These are phyloP conservation scores for Cerastoderma edule DNA, from an alignment of 2,888 invertebrate species.

Conservation along the genomic window DNA sequence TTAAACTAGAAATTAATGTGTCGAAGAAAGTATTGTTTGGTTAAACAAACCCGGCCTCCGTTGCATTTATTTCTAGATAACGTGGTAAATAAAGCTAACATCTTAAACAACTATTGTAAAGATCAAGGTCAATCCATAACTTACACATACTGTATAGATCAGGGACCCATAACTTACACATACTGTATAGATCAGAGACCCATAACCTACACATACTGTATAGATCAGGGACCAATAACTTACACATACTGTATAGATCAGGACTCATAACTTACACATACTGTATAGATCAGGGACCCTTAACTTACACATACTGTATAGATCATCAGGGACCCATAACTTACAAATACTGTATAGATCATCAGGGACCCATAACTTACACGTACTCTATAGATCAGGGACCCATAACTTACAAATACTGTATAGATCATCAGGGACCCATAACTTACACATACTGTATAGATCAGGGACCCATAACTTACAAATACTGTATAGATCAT, in stretches of 20 bases:
- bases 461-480: conserved; percentile 1
- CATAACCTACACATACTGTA: not conserved
- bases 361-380: conserved; percentile 5
- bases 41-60: no score
- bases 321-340: not conserved
- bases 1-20: no score
- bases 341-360: conserved; percentile 1
- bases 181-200: no score
- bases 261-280: conserved; percentile 6
- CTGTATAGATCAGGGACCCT: not conserved
- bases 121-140: not conserved
- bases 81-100: no score
- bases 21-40: no score
- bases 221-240: conserved; percentile 3
- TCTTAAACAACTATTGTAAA: conserved; percentile 14
- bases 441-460: not conserved
- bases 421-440: conserved; percentile 1
- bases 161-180: no score
- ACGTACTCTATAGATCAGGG: conserved; percentile 4
- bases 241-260: not conserved
- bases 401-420: not conserved
- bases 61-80: no score
- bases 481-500: conserved; percentile 1
- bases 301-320: not conserved
- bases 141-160: not conserved